Evolutionary conservation across 1,140 invertebrate species (phyloP), one percentile per base, ranked within the genome.

Genomic region (Streblospio benedicti): DNA sequence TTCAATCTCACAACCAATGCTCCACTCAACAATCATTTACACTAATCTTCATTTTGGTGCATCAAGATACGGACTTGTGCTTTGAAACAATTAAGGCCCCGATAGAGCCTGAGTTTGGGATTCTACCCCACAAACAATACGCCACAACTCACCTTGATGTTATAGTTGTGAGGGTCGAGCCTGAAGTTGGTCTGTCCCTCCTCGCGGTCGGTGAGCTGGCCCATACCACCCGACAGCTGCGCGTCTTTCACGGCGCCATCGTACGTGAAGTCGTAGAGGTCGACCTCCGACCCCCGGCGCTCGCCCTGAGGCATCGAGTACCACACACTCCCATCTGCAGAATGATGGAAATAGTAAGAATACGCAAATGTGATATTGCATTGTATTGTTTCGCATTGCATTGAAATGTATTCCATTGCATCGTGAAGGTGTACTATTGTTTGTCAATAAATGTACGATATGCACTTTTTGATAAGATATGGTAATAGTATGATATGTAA

Each of bases 221-320:
- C 93, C 2, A 95, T 78, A 20, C 92, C 92, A 47, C 85, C 82
- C 16, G 81, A 77, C 57, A 92, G 82, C 25, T 52, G 52, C 32
- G 64, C 53, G n/a, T 45, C 52, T 58, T 57, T 23, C 6, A 30
- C 33, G 23, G 33, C 23, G 1, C 94, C 93, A 76, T 97, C 94
- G 78, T 96, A 98, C 33, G 87, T 89, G 64, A 87, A 85, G 75
- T 97, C 94, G 60, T 87, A 89, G 43, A 96, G 84, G 73, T 94
- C 88, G 67, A 90, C 85, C 66, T 87, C 76, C 71, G 80, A 85
- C 52, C 83, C 85, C 49, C 86, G 80, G 58, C 82, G 81, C 59
- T 87, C 86, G 63, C 91, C 91, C 62, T 91, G 85, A 0, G 88
- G 88, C 80, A 91, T 89, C 28, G 84, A 83, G 73, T 94, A 94